phyloP scores from a whole-genome alignment of 2,797 vertebrate species.

The Gallinago stenura region DNA sequence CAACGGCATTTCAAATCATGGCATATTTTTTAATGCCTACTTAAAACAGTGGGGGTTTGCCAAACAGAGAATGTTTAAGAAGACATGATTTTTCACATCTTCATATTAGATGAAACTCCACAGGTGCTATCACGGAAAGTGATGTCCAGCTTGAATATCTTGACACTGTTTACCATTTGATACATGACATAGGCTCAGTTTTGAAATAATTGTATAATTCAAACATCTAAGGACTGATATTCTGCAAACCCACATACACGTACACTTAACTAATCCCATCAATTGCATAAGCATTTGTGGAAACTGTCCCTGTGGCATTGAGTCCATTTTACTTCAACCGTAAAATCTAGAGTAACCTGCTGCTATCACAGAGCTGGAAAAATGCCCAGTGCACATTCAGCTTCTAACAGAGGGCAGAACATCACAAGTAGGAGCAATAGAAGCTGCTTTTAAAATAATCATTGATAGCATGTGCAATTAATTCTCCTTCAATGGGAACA shows the following conservation, averaged over 20 bases:
- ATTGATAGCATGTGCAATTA: background rate
- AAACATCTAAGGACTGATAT: background rate
- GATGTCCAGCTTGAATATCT: background rate
- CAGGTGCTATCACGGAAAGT: background rate
- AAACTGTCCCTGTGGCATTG: background rate
- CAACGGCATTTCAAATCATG: background rate
- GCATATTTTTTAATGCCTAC: background rate
- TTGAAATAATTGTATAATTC: background rate
- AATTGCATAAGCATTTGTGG: background rate
- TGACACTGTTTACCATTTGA: background rate
- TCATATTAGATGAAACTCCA: background rate
- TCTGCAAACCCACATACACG: background rate
- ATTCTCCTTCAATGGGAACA: background rate
- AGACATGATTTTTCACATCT: background rate
- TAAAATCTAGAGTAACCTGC: conserved; percentile 9
- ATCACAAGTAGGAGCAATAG: background rate
- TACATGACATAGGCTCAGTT: background rate
- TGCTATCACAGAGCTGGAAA: background rate
- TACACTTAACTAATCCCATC: background rate
- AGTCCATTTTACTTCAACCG: background rate
- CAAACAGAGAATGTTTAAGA: background rate
- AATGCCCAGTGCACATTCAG: background rate
- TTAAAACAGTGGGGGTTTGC: background rate
- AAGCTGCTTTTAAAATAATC: background rate
- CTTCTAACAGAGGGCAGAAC: conserved; percentile 6